Conservation (phyloP, 2,888 invertebrate genomes). For the Dolichomitus sp. region DNA sequence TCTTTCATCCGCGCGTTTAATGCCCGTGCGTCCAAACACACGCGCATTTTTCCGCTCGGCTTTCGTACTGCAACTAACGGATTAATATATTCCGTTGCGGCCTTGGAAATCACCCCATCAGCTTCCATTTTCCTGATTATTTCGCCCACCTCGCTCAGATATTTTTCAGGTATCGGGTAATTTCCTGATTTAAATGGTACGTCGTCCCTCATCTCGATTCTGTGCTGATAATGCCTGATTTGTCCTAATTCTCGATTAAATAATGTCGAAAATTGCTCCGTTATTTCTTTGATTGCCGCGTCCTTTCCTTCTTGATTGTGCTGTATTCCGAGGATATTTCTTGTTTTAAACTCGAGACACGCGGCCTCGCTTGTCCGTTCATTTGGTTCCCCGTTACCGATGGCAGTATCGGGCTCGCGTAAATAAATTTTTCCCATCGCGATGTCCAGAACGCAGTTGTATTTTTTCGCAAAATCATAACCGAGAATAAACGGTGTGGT, state of each 20-base stretch:
- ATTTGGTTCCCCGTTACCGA: not conserved
- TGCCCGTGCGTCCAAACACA: slow-evolving; percentile 39
- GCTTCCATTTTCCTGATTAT: slow-evolving; percentile 30
- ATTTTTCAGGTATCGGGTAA: slow-evolving; percentile 33
- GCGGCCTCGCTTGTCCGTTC: not conserved
- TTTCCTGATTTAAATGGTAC: slow-evolving; percentile 3
- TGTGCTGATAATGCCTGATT: slow-evolving; percentile 17
- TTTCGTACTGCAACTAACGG: slow-evolving; percentile 33
- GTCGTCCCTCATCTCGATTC: slow-evolving; percentile 26
- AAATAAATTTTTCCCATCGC: not conserved
- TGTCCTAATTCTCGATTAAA: slow-evolving; percentile 20
- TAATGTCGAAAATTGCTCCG: not conserved
- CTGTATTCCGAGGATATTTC: slow-evolving; percentile 5
- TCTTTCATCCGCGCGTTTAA: slow-evolving; percentile 38
- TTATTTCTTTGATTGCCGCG: not conserved
- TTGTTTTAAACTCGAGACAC: not conserved
- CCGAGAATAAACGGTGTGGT: slow-evolving; percentile 20
- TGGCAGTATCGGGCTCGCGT: not conserved
- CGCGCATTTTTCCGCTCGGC: slow-evolving; percentile 22
- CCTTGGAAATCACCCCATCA: slow-evolving; percentile 1
- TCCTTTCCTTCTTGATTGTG: not conserved
- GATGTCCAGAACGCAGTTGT: slow-evolving; percentile 3
- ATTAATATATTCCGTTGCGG: slow-evolving; percentile 38
- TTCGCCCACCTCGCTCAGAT: slow-evolving; percentile 11
- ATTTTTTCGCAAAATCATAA: slow-evolving; percentile 14